Evolutionary conservation across 2,888 invertebrate genomes (phyloP), one percentile per base, ranked within the genome.

Genomic region (Gerris lacustris): DNA sequence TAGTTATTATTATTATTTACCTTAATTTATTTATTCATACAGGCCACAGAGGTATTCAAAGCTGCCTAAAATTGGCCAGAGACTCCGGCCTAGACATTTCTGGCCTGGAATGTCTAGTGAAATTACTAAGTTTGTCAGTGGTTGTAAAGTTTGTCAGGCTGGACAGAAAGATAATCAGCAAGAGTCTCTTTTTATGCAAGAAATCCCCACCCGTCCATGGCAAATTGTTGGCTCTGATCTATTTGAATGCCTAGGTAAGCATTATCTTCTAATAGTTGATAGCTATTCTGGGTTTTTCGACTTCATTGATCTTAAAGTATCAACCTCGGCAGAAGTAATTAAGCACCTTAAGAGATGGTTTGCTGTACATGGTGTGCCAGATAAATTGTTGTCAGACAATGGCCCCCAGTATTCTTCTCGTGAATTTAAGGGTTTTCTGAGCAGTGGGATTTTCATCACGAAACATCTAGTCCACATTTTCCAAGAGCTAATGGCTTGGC

Each of bases 251-350:
- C 15, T 67, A 31, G 55, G 43, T 11, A 15, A 44, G 11, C 67
- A 70, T 6, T 70, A 45, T 62, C 44, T 70, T 5, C 55, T 70
- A 6, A 67, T 67, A 31, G 70, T 62, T 15, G 70, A 70, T 47
- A 67, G 67, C 62, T 70, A 70, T 63, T 67, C 70, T 11, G 70
- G 67, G 31, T 70, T 55, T 43, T 70, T 67, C 17, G 70, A 70
- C 17, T 70, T 70, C 67, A 62, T 67, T 9, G 62, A 67, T 18
- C 6, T 70, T 43, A 6, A 67, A 18, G 44, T 62, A 0, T 15
- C 18, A 18, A 67, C 70, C n/a, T 67, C 67, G 11, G 11, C 67
- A 31, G 6, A 55, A 6, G 63, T 70, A 7, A 70, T 70, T 9
- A 67, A 44, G 43, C 31, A 67, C 43, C 55, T 70, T 11, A 70